Base-by-base conservation (phyloP, 2,797 vertebrate species). In the Champsocephalus gunnari region DNA sequence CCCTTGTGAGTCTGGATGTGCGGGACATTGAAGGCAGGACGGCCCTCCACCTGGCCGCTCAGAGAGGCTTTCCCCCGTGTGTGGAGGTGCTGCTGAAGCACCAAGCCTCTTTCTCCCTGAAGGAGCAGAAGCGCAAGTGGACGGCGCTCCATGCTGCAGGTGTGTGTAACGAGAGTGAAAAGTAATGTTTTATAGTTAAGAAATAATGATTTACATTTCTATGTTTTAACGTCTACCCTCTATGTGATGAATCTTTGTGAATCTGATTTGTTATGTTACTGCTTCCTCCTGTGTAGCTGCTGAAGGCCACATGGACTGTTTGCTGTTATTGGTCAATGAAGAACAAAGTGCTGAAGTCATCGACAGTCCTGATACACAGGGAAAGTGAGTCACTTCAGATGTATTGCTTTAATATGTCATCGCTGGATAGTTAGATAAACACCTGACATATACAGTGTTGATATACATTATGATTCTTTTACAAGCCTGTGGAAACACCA, bases 81-180 rank as follows among this genome's bases (percentile, higher is more conserved):
- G 96, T 98, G 89, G 97, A 98, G 91, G 96, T 97, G 71, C 96
- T 99, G 69, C 95, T 97, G 59, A 94, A 95, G 79, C 97, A 99
- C 34, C 96, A 97, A 0, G 97, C 98, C 3, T 98, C 97, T 10
- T 96, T 94, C 68, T 92, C 95, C 28, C 88, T 98, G 87, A 98
- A 96, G 86, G 97, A 99, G 79, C 92, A 95, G 75, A 95, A 92
- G 53, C 93, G 81, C 84, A 98, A 96, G 92, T 95, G 96, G 96
- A 98, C 96, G 0, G 95, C 97, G 44, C 94, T 99, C 21, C 98
- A 99, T 2, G 95, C 95, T 84, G 97, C 98, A 93, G 98, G 98
- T 98, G 61, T 62, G 82, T 75, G 34, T 60, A 19, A n/a, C 58
- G 24, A 47, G 2, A 58, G 44, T 14, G 28, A 28, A 63, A 9